Conservation (phyloP, 2,888 invertebrate species). For the Caenorhabditis sulstoni region DNA sequence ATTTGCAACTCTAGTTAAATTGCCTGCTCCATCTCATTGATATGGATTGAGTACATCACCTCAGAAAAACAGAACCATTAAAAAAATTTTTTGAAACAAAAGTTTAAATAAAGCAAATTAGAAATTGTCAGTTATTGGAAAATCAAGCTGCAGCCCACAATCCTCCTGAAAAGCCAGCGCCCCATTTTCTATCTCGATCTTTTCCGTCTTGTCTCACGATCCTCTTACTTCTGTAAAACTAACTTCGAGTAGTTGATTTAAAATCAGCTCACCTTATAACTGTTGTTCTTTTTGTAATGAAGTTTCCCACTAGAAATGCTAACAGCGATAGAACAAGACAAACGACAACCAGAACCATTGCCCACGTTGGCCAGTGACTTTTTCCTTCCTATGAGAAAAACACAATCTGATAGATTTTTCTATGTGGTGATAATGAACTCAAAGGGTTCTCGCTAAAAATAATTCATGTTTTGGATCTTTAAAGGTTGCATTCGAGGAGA, state of each 20-base stretch:
- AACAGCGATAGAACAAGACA: conserved; percentile 66
- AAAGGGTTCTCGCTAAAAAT: too few relatives aligned
- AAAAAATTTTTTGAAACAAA: too few relatives aligned
- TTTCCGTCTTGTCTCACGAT: conserved; percentile 26
- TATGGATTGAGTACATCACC: too few relatives aligned
- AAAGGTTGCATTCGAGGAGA: neutral
- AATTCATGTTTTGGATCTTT: neutral
- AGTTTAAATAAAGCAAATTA: too few relatives aligned
- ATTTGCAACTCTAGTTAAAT: too few relatives aligned
- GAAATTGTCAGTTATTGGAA: too few relatives aligned
- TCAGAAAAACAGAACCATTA: too few relatives aligned
- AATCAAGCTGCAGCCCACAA: conserved; percentile 70
- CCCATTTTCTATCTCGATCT: conserved; percentile 66
- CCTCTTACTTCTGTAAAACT: conserved; percentile 59
- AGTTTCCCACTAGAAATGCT: conserved; percentile 71
- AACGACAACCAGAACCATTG: conserved; percentile 65
- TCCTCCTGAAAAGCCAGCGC: conserved; percentile 72
- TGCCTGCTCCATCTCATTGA: too few relatives aligned
- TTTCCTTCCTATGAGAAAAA: conserved; percentile 45
- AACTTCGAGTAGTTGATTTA: neutral
- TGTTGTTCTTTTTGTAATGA: conserved; percentile 65
- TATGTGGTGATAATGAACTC: too few relatives aligned
- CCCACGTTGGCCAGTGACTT: conserved; percentile 72
- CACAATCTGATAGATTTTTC: neutral
- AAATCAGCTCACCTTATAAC: conserved; percentile 50